Evolutionary conservation across 1,140 invertebrate genomes (phyloP).

Genomic region (Lasaia peninsularis): DNA sequence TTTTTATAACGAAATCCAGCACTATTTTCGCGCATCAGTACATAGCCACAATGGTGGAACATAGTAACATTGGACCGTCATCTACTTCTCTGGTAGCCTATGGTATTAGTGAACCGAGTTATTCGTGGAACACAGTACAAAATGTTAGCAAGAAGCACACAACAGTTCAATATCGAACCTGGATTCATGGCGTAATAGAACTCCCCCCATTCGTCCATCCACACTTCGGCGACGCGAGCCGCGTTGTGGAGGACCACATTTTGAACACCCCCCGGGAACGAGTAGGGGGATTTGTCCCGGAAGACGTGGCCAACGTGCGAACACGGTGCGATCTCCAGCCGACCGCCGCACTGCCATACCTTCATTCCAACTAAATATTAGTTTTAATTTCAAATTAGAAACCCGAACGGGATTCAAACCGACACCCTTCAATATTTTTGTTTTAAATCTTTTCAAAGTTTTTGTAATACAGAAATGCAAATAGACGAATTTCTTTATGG

Average conservation of each 20-base stretch:
- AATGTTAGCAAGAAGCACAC: constrained; percentile 26
- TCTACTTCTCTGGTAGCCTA: too few relatives aligned
- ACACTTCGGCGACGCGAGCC: constrained; percentile 96
- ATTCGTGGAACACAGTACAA: constrained; percentile 17
- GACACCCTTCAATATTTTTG: not conserved
- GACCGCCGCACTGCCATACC: constrained; percentile 99
- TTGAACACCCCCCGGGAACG: constrained; percentile 98
- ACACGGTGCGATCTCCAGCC: constrained; percentile 96
- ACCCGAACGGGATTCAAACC: not conserved
- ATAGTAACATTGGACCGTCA: too few relatives aligned
- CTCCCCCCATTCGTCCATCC: constrained; percentile 99
- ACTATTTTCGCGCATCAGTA: too few relatives aligned
- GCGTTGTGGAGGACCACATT: constrained; percentile 98
- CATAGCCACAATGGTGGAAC: too few relatives aligned
- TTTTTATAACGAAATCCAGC: too few relatives aligned
- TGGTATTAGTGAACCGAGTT: too few relatives aligned
- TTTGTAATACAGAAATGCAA: not conserved
- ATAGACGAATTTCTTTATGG: not conserved
- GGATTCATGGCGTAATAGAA: constrained; percentile 99
- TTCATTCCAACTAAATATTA: constrained; percentile 69
- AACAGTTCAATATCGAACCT: constrained; percentile 83
- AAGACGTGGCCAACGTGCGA: constrained; percentile 99
- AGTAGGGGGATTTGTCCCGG: constrained; percentile 99
- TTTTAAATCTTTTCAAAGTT: too few relatives aligned
- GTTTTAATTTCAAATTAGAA: constrained; percentile 15